Evolutionary conservation across 2,888 invertebrate species (phyloP), one percentile per base, ranked within the genome.

Genomic region (Copidosoma aretas): DNA sequence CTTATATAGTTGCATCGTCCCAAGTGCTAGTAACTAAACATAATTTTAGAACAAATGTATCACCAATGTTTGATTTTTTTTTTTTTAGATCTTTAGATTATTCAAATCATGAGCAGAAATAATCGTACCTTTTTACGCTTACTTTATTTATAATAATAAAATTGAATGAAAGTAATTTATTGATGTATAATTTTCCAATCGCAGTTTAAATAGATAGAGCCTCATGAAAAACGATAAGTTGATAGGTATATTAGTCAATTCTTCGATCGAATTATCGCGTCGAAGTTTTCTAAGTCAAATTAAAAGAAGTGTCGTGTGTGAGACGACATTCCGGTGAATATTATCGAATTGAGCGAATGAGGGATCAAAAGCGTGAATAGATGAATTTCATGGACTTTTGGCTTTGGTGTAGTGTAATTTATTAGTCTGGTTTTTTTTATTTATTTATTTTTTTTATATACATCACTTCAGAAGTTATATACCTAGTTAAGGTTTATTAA

Each of bases 211-310:
- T 46, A 46, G 4, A 46, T 46, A 15, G 21, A 52, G 43, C 54
- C 61, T 62, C 62, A 59, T 58, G 14, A 51, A 69, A 62, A 64
- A 68, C 12, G 43, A 52, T 8, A 52, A 32, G 53, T 62, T 65
- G 17, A 54, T 2, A 59, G 62, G 25, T 22, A 64, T 57, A 65
- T 57, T 68, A 52, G 59, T 69, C 58, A 62, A 56, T 65, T 60
- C 51, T 63, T 51, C 65, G 59, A 66, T 63, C 62, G 21, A 56
- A 60, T 63, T 62, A 62, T 62, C 41, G 41, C 25, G 15, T 53
- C 32, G 54, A 60, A 58, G 24, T 59, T 57, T 66, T 63, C 70
- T 70, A 70, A 70, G 70, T 70, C 70, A 70, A 69, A 65, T 64
- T 32, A 32, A 53, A 62, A 22, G 61, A 58, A 49, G 15, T 53